Percentiles rank a stretch among this genome's conserved stretches.
Evolutionary conservation across 2,888 invertebrate species (phyloP).

Genomic region (Abrostola tripartita): DNA sequence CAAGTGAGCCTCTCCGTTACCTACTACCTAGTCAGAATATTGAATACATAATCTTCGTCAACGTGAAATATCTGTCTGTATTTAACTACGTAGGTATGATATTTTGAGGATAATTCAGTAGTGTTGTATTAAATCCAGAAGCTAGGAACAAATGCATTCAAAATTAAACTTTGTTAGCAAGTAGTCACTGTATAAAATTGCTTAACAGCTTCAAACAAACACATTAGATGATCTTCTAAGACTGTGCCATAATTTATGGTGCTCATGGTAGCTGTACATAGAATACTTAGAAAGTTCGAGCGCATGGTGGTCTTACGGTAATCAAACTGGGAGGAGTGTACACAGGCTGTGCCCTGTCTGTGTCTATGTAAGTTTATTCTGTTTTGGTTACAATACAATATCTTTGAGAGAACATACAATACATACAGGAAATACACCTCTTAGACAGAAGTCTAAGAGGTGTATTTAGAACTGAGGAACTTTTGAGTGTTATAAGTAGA

Average conservation of each 20-base stretch:
- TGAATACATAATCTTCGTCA: too few species aligned
- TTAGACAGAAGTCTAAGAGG: too few species aligned
- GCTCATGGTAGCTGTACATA: conserved; percentile 62
- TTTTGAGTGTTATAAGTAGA: too few species aligned
- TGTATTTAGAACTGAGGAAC: too few species aligned
- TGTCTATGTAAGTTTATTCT: background rate
- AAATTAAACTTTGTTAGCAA: background rate
- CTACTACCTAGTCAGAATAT: too few species aligned
- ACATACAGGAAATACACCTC: too few species aligned
- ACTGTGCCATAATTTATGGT: conserved; percentile 24
- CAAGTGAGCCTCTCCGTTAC: too few species aligned
- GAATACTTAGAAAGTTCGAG: conserved; percentile 77
- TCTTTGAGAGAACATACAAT: background rate
- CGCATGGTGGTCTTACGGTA: conserved; percentile 75
- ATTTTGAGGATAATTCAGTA: too few species aligned
- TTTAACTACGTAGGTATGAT: too few species aligned
- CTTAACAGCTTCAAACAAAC: background rate
- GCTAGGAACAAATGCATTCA: background rate
- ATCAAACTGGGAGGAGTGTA: conserved; percentile 73
- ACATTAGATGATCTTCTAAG: background rate
- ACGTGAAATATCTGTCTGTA: too few species aligned
- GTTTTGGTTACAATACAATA: background rate
- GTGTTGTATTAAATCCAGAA: too few species aligned
- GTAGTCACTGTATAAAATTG: background rate
- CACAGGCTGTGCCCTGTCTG: conserved; percentile 26